Conservation (phyloP, 2,888 invertebrate species). For the Cheilosia grossa region DNA sequence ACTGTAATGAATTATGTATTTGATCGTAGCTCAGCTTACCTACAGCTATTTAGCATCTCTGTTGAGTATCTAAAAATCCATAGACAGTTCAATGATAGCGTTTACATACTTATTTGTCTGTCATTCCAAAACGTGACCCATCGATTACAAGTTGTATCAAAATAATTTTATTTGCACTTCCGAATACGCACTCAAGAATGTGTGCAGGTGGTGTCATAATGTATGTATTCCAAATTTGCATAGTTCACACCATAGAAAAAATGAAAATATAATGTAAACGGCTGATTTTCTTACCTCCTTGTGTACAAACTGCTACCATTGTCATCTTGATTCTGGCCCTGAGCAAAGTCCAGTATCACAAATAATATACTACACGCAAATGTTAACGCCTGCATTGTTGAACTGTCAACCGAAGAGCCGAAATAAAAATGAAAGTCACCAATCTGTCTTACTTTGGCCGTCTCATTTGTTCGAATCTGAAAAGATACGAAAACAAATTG, state of each 20-base stretch:
- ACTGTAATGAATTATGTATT: too few relatives aligned
- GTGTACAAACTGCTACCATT: conserved; percentile 59
- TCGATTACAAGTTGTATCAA: too few relatives aligned
- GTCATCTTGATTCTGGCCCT: conserved; percentile 61
- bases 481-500: neutral
- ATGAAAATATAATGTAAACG: neutral
- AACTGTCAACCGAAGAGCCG: conserved; percentile 1
- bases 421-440: neutral
- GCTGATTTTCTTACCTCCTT: conserved; percentile 47
- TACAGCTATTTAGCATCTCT: too few relatives aligned
- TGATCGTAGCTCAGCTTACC: too few relatives aligned
- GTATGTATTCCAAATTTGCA: neutral
- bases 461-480: conserved; percentile 2
- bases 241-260: neutral
- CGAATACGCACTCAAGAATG: neutral
- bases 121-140: too few relatives aligned
- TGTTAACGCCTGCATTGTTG: conserved; percentile 64
- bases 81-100: too few relatives aligned
- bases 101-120: too few relatives aligned
- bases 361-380: conserved; percentile 64
- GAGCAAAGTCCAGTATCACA: conserved; percentile 55
- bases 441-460: neutral
- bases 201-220: too few relatives aligned
- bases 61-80: too few relatives aligned
- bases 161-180: neutral